Base-by-base conservation (phyloP, 2,797 vertebrate genomes). In the Podarcis lilfordi region DNA sequence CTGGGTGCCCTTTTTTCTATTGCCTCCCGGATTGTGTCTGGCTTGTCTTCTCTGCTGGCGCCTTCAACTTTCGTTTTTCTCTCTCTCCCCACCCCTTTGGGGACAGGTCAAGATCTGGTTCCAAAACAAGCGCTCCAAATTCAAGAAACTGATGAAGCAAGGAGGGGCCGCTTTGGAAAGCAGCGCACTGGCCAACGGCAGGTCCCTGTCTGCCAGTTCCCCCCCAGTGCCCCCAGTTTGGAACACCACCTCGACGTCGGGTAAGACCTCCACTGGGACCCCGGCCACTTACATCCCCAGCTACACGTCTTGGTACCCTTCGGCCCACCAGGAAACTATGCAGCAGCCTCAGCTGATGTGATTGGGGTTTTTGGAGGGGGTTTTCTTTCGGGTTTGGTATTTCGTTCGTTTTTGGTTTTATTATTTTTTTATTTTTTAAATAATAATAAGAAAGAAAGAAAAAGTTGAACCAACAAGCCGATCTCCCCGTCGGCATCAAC, bases 331-430 rank as follows among this genome's bases (percentile, higher is more conserved):
- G 97, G 99, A 99, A 98, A 98, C 98, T 97, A 98, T 99, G 98
- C 99, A 99, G 97, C 99, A 99, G 96, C 98, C 98, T 80, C 99
- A 99, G 87, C 98, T 99, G 91, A 99, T 99, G 99, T 99, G 98
- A 99, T 8, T 4, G 10, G 19, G 40, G 9, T 32, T 15, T 45
- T 25, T 23, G 3, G 85, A 69, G 21, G 71, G 27, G 50, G 35
- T 3, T 4, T 17, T 68, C 17, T 19, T 45, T 69, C 21, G 81
- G 15, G 27, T 19, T 79, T 23, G 17, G 29, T 50, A n/a, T 78
- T 25, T 78, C 21, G 50, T 15, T 55, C 37, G 45, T 80, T 74
- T 40, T 40, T 25, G 13, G 19, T 21, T 35, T 68, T 29, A 0
- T 3, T 43, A 43, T 43, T 43, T 76, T 75, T 83, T 69, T 13